Conservation (phyloP, 2,797 vertebrate species). For the Anolis apletophallus region DNA sequence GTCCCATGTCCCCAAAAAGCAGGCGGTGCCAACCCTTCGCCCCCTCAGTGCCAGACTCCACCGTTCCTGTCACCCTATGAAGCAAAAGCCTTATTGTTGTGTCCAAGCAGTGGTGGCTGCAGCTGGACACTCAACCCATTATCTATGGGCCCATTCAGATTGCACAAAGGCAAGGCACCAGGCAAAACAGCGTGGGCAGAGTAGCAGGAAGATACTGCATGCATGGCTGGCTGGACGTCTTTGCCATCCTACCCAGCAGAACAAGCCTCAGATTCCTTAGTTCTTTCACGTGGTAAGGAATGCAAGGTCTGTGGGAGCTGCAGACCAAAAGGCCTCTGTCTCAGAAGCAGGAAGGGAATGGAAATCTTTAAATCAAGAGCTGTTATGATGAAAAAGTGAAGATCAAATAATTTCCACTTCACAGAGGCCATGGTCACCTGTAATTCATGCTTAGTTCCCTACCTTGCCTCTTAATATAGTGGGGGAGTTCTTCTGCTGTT, state of each 20-base stretch:
- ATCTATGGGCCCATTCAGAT: slow-evolving; percentile 56
- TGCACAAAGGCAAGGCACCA: slow-evolving; percentile 41
- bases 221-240: slow-evolving; percentile 35
- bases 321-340: slow-evolving; percentile 26
- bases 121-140: slow-evolving; percentile 68
- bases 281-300: slow-evolving; percentile 60
- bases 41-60: slow-evolving; percentile 53
- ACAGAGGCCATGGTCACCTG: not conserved
- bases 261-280: slow-evolving; percentile 76
- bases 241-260: slow-evolving; percentile 22
- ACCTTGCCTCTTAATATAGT: not conserved
- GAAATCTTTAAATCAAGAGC: not conserved
- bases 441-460: not conserved
- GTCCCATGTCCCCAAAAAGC: not conserved
- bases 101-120: slow-evolving; percentile 48
- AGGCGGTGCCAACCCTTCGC: slow-evolving; percentile 47
- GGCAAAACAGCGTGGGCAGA: slow-evolving; percentile 28
- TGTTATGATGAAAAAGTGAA: not conserved
- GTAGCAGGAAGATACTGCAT: not conserved
- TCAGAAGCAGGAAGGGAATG: not conserved
- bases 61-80: slow-evolving; percentile 56
- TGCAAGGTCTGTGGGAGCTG: slow-evolving; percentile 9
- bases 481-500: not conserved
- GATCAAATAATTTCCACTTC: not conserved
- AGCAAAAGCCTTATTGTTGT: slow-evolving; percentile 79